Evolutionary conservation across 2,888 invertebrate genomes (phyloP).

Genomic region (Himalopsyche japonica): DNA sequence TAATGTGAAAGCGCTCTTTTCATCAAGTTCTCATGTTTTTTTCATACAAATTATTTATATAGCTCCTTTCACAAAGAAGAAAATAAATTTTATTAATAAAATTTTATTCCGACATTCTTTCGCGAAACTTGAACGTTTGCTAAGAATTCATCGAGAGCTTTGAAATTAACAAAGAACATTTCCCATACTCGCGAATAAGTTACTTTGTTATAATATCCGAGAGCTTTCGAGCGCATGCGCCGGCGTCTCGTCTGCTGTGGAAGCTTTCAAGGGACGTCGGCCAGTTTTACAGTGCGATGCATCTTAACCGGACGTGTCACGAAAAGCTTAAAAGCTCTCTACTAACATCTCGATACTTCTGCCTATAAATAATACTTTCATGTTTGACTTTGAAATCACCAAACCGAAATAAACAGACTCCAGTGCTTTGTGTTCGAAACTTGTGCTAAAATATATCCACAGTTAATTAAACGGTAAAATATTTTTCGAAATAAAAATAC

Average conservation of each 20-base stretch:
- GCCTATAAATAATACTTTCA: not conserved
- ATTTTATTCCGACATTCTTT: not conserved
- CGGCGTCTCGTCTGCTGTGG: not conserved
- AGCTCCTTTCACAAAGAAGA: not conserved
- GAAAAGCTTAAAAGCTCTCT: not conserved
- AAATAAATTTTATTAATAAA: not conserved
- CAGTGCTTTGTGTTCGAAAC: not conserved
- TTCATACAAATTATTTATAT: not conserved
- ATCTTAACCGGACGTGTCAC: not conserved
- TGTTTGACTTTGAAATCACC: not conserved
- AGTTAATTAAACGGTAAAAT: not conserved
- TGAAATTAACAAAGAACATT: not conserved
- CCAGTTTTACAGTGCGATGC: not conserved
- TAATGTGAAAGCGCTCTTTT: no score
- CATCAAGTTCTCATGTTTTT: not conserved
- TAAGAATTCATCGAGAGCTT: not conserved
- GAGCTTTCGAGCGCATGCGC: not conserved
- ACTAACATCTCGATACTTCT: not conserved
- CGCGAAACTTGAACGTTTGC: not conserved
- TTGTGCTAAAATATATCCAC: not conserved
- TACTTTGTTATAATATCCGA: not conserved
- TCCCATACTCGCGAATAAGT: not conserved
- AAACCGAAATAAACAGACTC: not conserved
- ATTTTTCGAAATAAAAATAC: not conserved
- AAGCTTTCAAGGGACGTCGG: not conserved